Percentiles rank a stretch among this genome's conserved stretches.
Evolutionary conservation across 2,113 vertebrate species (phyloP).

Genomic region (Smithornis capensis): DNA sequence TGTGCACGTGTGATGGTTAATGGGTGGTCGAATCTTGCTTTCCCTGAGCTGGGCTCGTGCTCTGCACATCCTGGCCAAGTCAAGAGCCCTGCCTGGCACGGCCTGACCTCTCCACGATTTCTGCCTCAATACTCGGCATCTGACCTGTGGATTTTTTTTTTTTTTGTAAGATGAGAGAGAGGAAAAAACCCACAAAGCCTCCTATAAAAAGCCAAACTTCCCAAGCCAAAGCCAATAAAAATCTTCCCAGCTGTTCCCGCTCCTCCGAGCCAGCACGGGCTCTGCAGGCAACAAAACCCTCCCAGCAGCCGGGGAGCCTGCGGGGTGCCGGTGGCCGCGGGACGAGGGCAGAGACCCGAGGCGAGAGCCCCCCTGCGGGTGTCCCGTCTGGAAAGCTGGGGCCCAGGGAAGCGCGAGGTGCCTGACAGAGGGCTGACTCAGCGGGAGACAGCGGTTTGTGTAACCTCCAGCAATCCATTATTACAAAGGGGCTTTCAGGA

Average conservation of each 20-base stretch:
- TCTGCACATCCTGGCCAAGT: not conserved
- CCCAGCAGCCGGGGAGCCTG: not conserved
- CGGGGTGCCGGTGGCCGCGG: not conserved
- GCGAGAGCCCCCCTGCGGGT: not conserved
- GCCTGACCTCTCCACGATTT: not conserved
- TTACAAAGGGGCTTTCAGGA: conserved; percentile 81
- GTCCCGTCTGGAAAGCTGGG: conserved; percentile 52
- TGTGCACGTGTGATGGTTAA: accelerated
- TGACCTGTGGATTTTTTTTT: not conserved
- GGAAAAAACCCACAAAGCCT: not conserved
- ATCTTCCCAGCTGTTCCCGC: not conserved
- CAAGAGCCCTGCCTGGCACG: accelerated
- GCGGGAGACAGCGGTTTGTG: conserved; percentile 63
- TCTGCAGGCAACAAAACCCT: not conserved
- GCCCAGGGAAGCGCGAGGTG: conserved; percentile 29
- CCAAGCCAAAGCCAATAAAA: conserved; percentile 36
- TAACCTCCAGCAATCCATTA: conserved; percentile 75
- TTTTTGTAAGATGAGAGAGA: not conserved
- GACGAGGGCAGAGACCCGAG: not conserved
- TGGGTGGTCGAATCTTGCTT: accelerated
- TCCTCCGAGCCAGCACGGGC: not conserved
- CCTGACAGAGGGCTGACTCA: conserved; percentile 67
- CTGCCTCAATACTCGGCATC: not conserved
- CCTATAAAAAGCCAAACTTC: conserved; percentile 12
- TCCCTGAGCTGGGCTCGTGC: not conserved